phyloP scores from a whole-genome alignment of 2,888 invertebrate species.

The Gonocerus acuteangulatus region DNA sequence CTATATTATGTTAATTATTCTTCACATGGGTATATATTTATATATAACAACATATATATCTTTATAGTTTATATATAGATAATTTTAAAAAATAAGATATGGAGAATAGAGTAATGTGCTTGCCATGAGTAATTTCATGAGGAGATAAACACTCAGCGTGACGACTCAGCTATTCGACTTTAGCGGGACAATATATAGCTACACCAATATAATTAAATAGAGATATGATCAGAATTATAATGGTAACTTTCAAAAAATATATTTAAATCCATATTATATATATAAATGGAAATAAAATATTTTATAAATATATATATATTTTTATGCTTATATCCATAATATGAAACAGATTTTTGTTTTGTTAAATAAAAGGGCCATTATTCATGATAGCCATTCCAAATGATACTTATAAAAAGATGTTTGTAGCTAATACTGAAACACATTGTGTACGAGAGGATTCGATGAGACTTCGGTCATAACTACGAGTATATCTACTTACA shows the following conservation, averaged over 20 bases:
- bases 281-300: conserved; percentile 3
- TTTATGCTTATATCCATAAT: conserved; percentile 1
- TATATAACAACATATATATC: conserved; percentile 5
- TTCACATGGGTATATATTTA: conserved; percentile 18
- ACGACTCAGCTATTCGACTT: conserved; percentile 12
- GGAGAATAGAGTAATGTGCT: conserved; percentile 30
- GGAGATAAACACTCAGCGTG: conserved; percentile 8
- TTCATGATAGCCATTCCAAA: neutral
- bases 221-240: conserved; percentile 16
- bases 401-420: neutral
- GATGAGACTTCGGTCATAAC: neutral
- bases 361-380: neutral
- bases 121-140: conserved; percentile 13
- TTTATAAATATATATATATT: conserved; percentile 25
- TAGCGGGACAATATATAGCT: conserved; percentile 13
- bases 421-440: conserved; percentile 8
- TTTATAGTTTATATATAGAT: conserved; percentile 20
- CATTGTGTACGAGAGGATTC: conserved; percentile 2
- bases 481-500: conserved; percentile 1
- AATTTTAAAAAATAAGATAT: conserved; percentile 33
- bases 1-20: conserved; percentile 14
- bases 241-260: conserved; percentile 18
- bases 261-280: conserved; percentile 7
- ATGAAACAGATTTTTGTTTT: neutral
- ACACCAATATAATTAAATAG: conserved; percentile 3